These are phyloP conservation scores for Linyphia triangularis DNA, from an alignment of 2,888 invertebrate species.

Conservation along the genomic window DNA sequence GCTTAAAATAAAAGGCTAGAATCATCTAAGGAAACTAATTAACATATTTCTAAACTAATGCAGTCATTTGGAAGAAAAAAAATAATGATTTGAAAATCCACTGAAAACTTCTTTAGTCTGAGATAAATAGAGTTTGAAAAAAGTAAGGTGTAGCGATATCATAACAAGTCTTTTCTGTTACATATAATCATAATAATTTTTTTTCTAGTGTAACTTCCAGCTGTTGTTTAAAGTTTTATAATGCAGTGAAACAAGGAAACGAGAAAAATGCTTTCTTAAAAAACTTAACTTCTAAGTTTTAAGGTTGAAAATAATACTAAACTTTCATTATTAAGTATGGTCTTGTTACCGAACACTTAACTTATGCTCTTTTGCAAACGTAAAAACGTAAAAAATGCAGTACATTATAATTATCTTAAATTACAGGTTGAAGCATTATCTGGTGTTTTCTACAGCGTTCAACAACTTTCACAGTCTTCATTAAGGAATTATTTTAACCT, in stretches of 20 bases:
- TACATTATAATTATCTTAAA: slow-evolving; percentile 18
- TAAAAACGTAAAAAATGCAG: neutral
- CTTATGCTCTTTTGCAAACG: neutral
- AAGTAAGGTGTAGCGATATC: neutral
- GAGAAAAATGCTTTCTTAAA: slow-evolving; percentile 8
- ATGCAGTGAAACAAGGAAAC: neutral
- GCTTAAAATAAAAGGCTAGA: neutral
- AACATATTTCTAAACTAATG: neutral
- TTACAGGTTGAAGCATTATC: neutral
- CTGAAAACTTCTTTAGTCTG: neutral
- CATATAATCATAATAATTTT: neutral
- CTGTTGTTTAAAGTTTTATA: neutral
- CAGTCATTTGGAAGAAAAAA: neutral
- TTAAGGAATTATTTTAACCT: slow-evolving; percentile 17
- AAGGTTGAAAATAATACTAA: slow-evolving; percentile 58
- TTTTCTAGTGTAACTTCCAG: neutral
- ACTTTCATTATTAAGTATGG: slow-evolving; percentile 5
- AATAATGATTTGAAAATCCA: neutral
- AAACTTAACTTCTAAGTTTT: slow-evolving; percentile 57
- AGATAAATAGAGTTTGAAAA: neutral
- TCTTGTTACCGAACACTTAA: neutral
- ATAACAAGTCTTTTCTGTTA: neutral
- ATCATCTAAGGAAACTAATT: neutral
- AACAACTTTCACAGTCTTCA: slow-evolving; percentile 32
- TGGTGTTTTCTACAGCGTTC: neutral